These are phyloP conservation scores for Tricholauxania praeusta DNA, from an alignment of 2,888 invertebrate genomes.

Conservation along the genomic window DNA sequence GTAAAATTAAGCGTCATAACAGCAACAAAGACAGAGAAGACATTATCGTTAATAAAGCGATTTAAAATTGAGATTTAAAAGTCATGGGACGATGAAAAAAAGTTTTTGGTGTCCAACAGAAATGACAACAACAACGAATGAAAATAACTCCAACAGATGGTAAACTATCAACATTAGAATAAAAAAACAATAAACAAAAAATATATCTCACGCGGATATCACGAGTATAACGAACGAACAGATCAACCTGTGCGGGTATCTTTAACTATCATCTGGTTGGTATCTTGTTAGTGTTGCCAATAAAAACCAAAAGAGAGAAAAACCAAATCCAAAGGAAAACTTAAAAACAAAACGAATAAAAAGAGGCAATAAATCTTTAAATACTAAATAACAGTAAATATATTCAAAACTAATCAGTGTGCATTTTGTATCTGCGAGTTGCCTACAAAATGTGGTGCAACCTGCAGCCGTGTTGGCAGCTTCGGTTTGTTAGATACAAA, in stretches of 20 bases:
- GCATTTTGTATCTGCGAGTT: not conserved
- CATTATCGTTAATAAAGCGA: too few relatives aligned
- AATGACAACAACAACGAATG: not conserved
- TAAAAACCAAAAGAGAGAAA: conserved; percentile 23
- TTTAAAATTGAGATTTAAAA: too few relatives aligned
- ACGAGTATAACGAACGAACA: not conserved
- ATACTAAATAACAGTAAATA: conserved; percentile 17
- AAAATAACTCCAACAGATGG: not conserved
- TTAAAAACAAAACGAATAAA: not conserved
- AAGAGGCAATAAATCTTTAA: conserved; percentile 33
- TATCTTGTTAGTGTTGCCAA: conserved; percentile 11
- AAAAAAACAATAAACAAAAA: conserved; percentile 22
- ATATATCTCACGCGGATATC: conserved; percentile 25
- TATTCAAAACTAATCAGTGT: conserved; percentile 17
- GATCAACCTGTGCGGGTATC: conserved; percentile 10
- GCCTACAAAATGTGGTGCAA: not conserved
- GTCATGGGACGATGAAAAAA: too few relatives aligned
- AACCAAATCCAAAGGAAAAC: not conserved
- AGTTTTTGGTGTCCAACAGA: not conserved
- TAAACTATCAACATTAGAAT: not conserved
- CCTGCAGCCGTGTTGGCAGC: not conserved
- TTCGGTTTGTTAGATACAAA: not conserved
- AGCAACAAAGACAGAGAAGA: not conserved
- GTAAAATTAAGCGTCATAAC: too few relatives aligned
- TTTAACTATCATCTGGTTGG: not conserved